phyloP scores from a whole-genome alignment of 2,797 vertebrate species.

The Botia almorhae region DNA sequence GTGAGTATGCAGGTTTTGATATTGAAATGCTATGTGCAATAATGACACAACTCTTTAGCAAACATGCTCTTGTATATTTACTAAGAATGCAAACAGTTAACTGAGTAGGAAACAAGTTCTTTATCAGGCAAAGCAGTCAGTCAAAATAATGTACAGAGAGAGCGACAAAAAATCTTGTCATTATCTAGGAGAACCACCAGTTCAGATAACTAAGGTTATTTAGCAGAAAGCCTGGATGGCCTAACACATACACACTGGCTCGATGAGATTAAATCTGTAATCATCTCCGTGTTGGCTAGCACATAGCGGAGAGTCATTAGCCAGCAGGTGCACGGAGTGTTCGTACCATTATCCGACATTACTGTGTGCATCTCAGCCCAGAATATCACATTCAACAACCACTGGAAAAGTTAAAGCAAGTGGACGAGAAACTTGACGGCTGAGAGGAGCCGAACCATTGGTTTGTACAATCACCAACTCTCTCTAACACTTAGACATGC shows the following conservation, averaged over 20 bases:
- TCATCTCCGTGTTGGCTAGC: constrained; percentile 66
- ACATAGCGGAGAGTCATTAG: constrained; percentile 39
- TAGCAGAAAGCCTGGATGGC: constrained; percentile 61
- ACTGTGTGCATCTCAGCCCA: constrained; percentile 13
- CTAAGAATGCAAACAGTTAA: not conserved
- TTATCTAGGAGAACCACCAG: constrained; percentile 75
- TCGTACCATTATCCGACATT: constrained; percentile 37
- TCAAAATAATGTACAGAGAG: constrained; percentile 15
- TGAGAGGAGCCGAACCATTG: not conserved
- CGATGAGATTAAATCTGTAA: constrained; percentile 75
- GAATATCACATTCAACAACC: constrained; percentile 35
- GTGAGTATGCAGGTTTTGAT: too few relatives aligned
- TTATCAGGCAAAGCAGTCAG: not conserved
- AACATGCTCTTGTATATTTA: not conserved
- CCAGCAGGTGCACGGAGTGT: constrained; percentile 39
- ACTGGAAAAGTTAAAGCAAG: constrained; percentile 27
- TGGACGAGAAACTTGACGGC: constrained; percentile 13
- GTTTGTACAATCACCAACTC: constrained; percentile 9
- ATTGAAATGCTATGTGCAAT: too few relatives aligned
- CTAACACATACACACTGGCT: constrained; percentile 62
- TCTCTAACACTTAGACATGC: constrained; percentile 13
- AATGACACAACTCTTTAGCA: not conserved
- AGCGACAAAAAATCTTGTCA: constrained; percentile 62
- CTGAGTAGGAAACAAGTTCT: not conserved
- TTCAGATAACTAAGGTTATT: constrained; percentile 75